These are phyloP conservation scores for Cantharis nigra DNA, from an alignment of 2,888 invertebrate genomes.

Conservation along the genomic window DNA sequence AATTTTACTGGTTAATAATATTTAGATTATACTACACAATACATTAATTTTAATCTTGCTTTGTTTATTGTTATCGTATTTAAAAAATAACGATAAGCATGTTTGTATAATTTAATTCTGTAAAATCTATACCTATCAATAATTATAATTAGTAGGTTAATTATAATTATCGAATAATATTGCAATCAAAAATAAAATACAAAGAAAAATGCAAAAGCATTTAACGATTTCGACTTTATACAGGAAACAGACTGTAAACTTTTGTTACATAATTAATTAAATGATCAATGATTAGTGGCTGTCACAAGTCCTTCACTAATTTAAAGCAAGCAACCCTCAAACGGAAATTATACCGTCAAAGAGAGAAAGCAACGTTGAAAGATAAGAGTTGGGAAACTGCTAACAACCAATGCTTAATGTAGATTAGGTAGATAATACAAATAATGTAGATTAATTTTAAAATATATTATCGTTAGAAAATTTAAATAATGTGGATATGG, in stretches of 20 bases:
- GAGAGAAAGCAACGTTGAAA: neutral
- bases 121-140: too few relatives aligned
- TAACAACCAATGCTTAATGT: neutral
- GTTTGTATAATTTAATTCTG: too few relatives aligned
- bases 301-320: neutral
- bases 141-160: neutral
- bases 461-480: neutral
- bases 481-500: neutral
- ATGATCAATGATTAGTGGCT: neutral
- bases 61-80: too few relatives aligned
- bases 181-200: neutral
- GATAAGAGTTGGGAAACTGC: neutral
- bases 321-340: neutral
- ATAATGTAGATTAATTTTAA: too few relatives aligned
- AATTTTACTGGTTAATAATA: too few relatives aligned
- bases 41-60: too few relatives aligned
- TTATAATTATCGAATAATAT: neutral
- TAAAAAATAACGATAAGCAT: too few relatives aligned
- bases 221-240: neutral
- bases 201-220: neutral
- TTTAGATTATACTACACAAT: too few relatives aligned
- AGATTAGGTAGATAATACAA: too few relatives aligned
- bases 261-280: neutral
- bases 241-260: neutral
- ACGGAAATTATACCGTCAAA: neutral